phyloP scores from a whole-genome alignment of 2,888 invertebrate genomes.

The Thecophora atra region DNA sequence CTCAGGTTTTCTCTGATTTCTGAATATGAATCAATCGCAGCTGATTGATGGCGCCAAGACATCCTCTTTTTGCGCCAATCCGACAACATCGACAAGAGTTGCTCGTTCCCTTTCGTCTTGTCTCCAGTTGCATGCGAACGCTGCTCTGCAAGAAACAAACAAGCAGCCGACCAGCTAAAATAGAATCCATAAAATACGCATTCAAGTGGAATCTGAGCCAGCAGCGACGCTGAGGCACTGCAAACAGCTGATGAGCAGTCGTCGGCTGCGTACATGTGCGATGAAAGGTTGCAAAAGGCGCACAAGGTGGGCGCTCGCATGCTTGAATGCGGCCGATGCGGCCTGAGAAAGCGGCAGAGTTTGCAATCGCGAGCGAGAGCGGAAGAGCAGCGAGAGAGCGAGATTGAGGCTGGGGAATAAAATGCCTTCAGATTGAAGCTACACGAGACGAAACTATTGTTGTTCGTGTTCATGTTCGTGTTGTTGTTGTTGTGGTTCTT shows the following conservation, averaged over 20 bases:
- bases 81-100: too few species aligned
- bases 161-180: background rate
- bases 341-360: background rate
- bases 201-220: slow-evolving; percentile 10
- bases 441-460: background rate
- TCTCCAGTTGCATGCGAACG: slow-evolving; percentile 4
- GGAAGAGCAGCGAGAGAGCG: too few species aligned
- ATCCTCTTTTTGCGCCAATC: too few species aligned
- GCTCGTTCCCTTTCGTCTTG: background rate
- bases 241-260: slow-evolving; percentile 23
- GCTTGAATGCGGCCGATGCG: slow-evolving; percentile 18
- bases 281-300: background rate
- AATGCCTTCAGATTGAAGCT: slow-evolving; percentile 23
- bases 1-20: too few species aligned
- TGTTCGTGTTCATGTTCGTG: too few species aligned
- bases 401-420: too few species aligned
- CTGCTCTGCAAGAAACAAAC: background rate
- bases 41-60: too few species aligned
- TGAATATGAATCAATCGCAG: too few species aligned
- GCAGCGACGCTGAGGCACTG: background rate
- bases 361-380: background rate
- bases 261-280: background rate
- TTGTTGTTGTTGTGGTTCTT: too few species aligned
- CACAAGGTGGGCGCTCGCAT: slow-evolving; percentile 19
- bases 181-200: slow-evolving; percentile 12